These are phyloP conservation scores for Struthidea cinerea DNA, from an alignment of 2,113 vertebrate species.

Conservation along the genomic window DNA sequence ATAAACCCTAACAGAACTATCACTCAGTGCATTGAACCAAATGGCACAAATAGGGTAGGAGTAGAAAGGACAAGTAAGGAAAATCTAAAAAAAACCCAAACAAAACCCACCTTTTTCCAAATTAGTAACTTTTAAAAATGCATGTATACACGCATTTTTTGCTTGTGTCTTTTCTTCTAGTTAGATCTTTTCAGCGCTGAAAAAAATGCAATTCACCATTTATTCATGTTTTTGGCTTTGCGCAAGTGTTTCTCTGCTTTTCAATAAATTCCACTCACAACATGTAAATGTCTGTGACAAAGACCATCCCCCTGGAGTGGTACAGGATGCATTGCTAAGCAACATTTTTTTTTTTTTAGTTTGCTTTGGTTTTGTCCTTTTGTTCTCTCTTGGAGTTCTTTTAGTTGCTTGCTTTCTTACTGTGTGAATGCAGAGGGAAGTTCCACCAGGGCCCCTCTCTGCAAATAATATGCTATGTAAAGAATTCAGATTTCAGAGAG, in stretches of 20 bases:
- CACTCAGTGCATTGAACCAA: not conserved
- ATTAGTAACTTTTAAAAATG: not conserved
- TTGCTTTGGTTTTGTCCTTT: slow-evolving; percentile 15
- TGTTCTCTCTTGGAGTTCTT: not conserved
- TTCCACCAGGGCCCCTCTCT: not conserved
- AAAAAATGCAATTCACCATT: not conserved
- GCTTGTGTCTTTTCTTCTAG: not conserved
- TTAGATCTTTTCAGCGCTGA: not conserved
- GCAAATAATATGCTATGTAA: not conserved
- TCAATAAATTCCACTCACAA: not conserved
- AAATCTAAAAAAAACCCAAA: not conserved
- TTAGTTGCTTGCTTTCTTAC: not conserved
- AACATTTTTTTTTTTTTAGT: not conserved
- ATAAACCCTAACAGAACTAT: not conserved
- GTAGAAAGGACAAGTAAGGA: not conserved
- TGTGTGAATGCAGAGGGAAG: not conserved
- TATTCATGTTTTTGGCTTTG: not conserved
- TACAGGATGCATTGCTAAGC: not conserved
- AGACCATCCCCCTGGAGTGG: not conserved
- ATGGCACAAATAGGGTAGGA: not conserved
- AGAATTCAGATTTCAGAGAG: not conserved
- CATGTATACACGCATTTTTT: not conserved
- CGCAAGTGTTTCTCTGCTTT: not conserved
- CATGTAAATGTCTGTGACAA: slow-evolving; percentile 21
- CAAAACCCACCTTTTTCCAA: not conserved